phyloP scores from a whole-genome alignment of 2,797 vertebrate species.

The Paguma larvata region DNA sequence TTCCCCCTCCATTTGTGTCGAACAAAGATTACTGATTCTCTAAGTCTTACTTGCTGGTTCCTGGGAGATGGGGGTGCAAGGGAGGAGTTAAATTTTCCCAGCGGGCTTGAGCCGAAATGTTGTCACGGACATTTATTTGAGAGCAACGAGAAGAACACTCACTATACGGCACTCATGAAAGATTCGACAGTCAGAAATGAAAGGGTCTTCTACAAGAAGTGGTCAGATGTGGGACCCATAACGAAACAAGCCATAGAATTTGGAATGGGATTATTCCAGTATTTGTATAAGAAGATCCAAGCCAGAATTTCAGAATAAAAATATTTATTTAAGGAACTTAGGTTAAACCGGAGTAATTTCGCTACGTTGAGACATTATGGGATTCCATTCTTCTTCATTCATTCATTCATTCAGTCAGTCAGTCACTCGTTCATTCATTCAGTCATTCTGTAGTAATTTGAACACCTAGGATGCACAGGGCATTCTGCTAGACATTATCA shows the following conservation, averaged over 20 bases:
- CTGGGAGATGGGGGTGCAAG: slow-evolving; percentile 50
- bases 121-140: slow-evolving; percentile 17
- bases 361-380: not conserved
- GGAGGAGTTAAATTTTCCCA: slow-evolving; percentile 71
- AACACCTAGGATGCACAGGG: not conserved
- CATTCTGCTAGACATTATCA: not conserved
- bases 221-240: slow-evolving; percentile 69
- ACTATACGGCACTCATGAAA: not conserved
- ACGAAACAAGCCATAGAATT: slow-evolving; percentile 78
- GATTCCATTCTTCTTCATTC: not conserved
- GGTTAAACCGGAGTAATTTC: not conserved
- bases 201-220: slow-evolving; percentile 68
- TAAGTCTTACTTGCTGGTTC: slow-evolving; percentile 75
- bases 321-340: slow-evolving; percentile 45
- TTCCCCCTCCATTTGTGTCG: slow-evolving; percentile 71
- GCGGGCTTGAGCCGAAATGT: slow-evolving; percentile 40
- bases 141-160: slow-evolving; percentile 19
- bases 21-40: slow-evolving; percentile 70
- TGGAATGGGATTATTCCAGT: slow-evolving; percentile 79
- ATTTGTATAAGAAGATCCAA: slow-evolving; percentile 42
- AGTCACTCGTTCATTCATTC: not conserved
- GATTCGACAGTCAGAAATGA: slow-evolving; percentile 77
- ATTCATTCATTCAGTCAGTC: not conserved
- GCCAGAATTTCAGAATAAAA: slow-evolving; percentile 33
- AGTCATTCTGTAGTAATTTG: not conserved